Base-by-base conservation (phyloP, 2,113 vertebrate species). In the Zapus hudsonius region DNA sequence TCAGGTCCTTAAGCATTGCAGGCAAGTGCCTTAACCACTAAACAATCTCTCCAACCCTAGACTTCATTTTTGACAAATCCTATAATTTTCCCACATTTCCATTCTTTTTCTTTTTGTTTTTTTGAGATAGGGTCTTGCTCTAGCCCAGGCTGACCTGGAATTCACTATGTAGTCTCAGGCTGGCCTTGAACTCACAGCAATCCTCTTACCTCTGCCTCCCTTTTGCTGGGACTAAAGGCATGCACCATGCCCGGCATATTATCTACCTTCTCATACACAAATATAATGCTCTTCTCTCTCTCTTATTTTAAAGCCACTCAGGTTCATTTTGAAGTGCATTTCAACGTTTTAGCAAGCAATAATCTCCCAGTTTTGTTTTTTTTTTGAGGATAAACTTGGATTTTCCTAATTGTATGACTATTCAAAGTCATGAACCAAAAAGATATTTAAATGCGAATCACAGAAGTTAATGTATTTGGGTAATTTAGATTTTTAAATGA, bases 401-500 rank as follows among this genome's bases (percentile, higher is more conserved):
- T 78, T 87, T 93, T 84, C 64, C 29, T 78, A 84, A 90, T 80
- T 92, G 27, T 69, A 3, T 80, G 47, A 47, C 5, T 91, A 57
- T 70, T 94, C 42, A 91, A 92, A 89, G 74, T 57, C 9, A 69
- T 61, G 15, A 20, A 63, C 17, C 76, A 74, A 22, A 90, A 94
- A 76, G 31, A 94, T 67, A 92, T 76, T 75, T 47, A 92, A 70
- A 57, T 67, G 16, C 38, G 81, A 81, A 87, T 92, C 40, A 92
- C 0, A 87, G 66, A 84, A 90, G 33, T 57, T 73, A 70, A 92
- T 59, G 17, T 42, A 73, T 27, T 84, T 9, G 23, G 81, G 82
- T 0, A 70, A 66, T 4, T 92, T 69, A 85, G 27, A 89, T 29
- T 69, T 66, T 67, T 74, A 79, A 87, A 93, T 92, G 63, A 87